Evolutionary conservation across 2,797 vertebrate species (phyloP).

Genomic region (Pipistrellus nathusii): DNA sequence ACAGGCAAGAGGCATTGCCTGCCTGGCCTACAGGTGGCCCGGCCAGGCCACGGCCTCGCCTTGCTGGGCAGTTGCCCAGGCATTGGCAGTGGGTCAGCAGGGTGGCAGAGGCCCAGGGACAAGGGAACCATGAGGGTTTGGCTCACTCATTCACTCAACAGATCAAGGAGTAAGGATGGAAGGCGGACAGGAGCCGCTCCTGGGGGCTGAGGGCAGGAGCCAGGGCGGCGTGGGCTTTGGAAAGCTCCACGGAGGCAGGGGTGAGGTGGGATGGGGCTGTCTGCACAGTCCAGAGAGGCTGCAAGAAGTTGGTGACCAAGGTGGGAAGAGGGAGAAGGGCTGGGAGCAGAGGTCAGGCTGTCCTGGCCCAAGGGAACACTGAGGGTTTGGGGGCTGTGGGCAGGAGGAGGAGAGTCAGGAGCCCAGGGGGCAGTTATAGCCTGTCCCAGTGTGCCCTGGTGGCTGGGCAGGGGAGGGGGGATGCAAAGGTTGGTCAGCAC

Average conservation of each 20-base stretch:
- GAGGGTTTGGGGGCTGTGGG: neutral
- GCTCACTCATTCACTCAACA: neutral
- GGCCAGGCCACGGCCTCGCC: neutral
- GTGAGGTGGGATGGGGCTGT: neutral
- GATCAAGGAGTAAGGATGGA: neutral
- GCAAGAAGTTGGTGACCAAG: neutral
- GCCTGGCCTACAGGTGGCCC: neutral
- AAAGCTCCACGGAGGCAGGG: neutral
- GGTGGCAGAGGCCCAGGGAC: neutral
- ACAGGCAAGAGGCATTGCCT: no score
- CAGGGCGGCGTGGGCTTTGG: rapidly evolving
- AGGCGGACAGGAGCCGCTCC: rapidly evolving
- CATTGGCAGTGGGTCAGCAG: rapidly evolving
- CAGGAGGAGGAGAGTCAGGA: neutral
- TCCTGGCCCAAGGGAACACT: neutral
- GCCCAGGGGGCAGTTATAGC: no score
- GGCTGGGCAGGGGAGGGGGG: neutral
- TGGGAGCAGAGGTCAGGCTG: neutral
- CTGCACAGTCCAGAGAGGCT: neutral
- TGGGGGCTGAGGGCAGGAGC: neutral
- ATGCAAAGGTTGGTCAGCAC: no score
- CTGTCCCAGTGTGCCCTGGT: rapidly evolving
- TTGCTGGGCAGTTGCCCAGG: neutral
- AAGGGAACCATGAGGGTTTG: neutral
- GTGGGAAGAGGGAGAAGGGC: no score